Conservation (phyloP, 2,797 vertebrate genomes). For the Sebastes aleutianus region DNA sequence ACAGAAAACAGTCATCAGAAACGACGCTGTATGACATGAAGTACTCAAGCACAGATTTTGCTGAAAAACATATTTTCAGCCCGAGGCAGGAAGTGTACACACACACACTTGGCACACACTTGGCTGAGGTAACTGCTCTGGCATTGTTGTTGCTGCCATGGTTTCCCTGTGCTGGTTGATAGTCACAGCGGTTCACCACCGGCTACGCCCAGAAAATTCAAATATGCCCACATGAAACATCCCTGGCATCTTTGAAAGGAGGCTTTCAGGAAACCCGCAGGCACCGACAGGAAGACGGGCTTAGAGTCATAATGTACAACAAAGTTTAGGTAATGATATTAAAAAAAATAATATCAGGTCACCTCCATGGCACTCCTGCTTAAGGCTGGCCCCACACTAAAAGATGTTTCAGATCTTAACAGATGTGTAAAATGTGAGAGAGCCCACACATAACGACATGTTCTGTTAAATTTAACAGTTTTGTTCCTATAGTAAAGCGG, state of each 20-base stretch:
- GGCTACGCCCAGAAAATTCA: neutral
- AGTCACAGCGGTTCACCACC: neutral
- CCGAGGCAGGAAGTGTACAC: neutral
- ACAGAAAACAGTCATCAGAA: neutral
- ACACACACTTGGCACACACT: neutral
- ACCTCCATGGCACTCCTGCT: neutral
- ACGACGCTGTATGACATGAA: neutral
- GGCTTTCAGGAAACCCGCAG: neutral
- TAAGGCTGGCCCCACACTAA: no score
- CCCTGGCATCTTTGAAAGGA: neutral
- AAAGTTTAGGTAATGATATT: neutral
- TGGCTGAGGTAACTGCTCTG: constrained; percentile 12
- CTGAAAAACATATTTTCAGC: neutral
- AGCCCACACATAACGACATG: no score
- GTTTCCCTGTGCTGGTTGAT: constrained; percentile 1
- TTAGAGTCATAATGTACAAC: neutral
- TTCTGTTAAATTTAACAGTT: no score
- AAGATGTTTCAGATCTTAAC: no score
- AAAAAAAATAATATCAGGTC: neutral
- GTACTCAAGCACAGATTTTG: neutral
- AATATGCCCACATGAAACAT: neutral
- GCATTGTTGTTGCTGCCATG: constrained; percentile 27
- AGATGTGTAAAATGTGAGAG: no score
- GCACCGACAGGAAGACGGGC: neutral
- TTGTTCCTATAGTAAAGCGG: no score